Evolutionary conservation across 1,140 invertebrate genomes (phyloP), one percentile per base, ranked within the genome.

Genomic region (Trichonephila inaurata): DNA sequence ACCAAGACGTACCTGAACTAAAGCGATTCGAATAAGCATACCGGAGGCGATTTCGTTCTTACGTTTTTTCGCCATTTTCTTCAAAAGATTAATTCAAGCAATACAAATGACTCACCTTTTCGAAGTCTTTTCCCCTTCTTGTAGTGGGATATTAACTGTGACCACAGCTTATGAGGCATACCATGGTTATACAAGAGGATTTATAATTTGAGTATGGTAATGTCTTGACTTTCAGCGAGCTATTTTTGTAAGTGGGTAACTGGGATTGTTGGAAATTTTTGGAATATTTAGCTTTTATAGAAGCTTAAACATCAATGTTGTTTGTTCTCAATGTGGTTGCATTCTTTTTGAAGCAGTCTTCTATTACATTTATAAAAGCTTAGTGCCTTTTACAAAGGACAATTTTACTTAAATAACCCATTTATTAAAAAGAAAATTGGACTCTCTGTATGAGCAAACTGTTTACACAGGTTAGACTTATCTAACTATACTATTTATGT

Each of bases 1-100:
- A 85, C 83, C 83, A 86, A 87, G 85, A 87, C 85, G 60, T 58
- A 88, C 62, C 60, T 88, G 61, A 88, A 88, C 60, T 88, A 61
- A 88, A 88, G 64, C 86, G 86, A 88, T 64, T 64, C 61, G 86
- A 66, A 24, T 64, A 33, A 88, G 62, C 28, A 88, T n/a, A 24
- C 44, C 24, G 82, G 82, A 60, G 82, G 58, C 58, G 82, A 85
- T 60, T 60, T 85, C 51, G 8, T n/a, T 58, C 44, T n/a, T 21
- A 18, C 81, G 81, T 83, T 83, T 18, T n/a, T 83, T 83, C 66
- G 66, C 66, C 66, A 69, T 69, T 69, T 69, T 77, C 66, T 77
- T 77, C 16, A 77, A 69, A 69, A 69, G 66, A 69, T 24, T 33
- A 66, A 72, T 64, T 58, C 87, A 89, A 89, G 62, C 87, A 89